A percentile compares a stretch with the other conserved stretches of the same genome.
These are phyloP conservation scores for Mesocricetus auratus DNA, from an alignment of 2,113 vertebrate species.

Conservation along the genomic window DNA sequence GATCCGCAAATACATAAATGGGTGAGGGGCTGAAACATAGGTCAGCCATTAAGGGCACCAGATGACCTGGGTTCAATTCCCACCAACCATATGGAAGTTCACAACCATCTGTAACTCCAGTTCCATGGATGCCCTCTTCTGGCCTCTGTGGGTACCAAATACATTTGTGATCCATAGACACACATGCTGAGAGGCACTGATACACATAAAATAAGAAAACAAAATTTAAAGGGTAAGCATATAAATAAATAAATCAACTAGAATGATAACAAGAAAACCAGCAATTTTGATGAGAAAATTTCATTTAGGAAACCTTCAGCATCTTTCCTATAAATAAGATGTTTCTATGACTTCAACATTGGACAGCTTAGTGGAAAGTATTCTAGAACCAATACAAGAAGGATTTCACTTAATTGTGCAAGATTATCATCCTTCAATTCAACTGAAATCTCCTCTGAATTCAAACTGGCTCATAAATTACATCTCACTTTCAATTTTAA, in stretches of 20 bases:
- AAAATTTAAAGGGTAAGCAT: background rate
- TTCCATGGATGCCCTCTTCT: background rate
- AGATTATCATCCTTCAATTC: background rate
- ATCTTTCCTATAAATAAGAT: background rate
- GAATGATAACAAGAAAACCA: background rate
- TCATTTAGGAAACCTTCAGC: background rate
- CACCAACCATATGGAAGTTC: background rate
- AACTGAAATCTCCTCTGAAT: slow-evolving; percentile 27
- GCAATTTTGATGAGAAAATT: background rate
- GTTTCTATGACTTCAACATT: slow-evolving; percentile 7
- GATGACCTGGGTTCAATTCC: background rate
- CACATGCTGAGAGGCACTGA: background rate
- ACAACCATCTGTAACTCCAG: background rate
- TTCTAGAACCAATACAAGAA: background rate
- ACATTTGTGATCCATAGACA: background rate
- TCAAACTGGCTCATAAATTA: slow-evolving; percentile 26
- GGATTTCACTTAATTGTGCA: slow-evolving; percentile 45
- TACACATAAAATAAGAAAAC: background rate
- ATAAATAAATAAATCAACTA: background rate
- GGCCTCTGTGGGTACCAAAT: background rate
- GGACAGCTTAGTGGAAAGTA: background rate
- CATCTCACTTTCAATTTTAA: background rate
- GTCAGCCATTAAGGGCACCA: background rate
- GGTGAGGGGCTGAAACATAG: background rate
- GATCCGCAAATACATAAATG: background rate